These are phyloP conservation scores for Pardalotus punctatus DNA, from an alignment of 2,113 vertebrate species.

Conservation along the genomic window DNA sequence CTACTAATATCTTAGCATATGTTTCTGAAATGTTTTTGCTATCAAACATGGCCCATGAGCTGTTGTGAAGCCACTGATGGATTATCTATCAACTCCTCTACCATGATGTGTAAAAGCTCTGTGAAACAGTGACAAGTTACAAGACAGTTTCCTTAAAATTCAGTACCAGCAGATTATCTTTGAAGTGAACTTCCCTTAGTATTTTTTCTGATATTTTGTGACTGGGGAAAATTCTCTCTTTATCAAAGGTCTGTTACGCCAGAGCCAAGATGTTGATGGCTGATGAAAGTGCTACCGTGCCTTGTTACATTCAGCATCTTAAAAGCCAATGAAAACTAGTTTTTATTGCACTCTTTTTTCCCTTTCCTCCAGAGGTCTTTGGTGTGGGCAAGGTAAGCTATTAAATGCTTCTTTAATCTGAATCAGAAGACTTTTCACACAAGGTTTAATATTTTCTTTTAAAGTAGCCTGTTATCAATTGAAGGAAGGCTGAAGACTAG, in stretches of 20 bases:
- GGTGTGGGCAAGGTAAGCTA: background rate
- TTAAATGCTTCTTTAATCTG: slow-evolving; percentile 38
- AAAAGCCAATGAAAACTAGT: slow-evolving; percentile 6
- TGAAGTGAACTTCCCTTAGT: background rate
- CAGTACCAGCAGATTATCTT: background rate
- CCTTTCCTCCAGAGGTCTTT: background rate
- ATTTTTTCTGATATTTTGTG: slow-evolving; percentile 16
- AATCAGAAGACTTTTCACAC: slow-evolving; percentile 11
- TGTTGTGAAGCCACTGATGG: background rate
- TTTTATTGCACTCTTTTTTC: background rate
- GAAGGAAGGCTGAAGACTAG: background rate
- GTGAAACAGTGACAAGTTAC: background rate
- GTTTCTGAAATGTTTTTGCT: background rate
- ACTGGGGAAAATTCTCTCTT: background rate
- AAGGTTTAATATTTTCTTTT: slow-evolving; percentile 31
- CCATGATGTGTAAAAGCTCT: background rate
- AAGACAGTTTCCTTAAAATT: background rate
- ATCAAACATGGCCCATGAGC: background rate
- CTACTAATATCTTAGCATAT: background rate
- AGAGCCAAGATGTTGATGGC: background rate
- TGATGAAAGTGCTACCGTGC: background rate
- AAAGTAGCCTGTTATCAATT: background rate
- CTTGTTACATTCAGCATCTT: background rate
- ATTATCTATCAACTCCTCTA: background rate
- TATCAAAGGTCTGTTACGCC: slow-evolving; percentile 13